phyloP scores from a whole-genome alignment of 2,797 vertebrate genomes.

The Gephyroberyx darwinii region DNA sequence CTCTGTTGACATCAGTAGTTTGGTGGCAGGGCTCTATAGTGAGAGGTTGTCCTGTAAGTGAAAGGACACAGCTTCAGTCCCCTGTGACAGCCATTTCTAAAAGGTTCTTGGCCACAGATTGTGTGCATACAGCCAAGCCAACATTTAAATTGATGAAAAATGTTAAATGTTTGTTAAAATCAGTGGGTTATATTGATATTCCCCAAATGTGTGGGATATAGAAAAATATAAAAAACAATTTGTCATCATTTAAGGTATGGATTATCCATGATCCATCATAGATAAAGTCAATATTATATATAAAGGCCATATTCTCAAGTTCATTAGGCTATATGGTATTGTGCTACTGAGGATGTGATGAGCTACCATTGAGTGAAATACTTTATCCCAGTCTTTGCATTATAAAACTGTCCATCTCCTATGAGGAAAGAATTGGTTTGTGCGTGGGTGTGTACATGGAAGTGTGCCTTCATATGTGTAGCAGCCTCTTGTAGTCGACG shows the following conservation, averaged over 20 bases:
- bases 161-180: no score
- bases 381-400: not conserved
- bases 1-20: not conserved
- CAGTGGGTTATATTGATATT: not conserved
- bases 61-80: not conserved
- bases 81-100: no score
- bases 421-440: not conserved
- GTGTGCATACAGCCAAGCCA: no score
- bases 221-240: no score
- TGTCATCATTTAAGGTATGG: no score
- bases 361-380: not conserved
- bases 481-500: slow-evolving; percentile 11
- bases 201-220: no score
- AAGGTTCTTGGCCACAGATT: no score
- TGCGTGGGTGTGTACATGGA: not conserved
- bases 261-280: no score
- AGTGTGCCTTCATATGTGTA: slow-evolving; percentile 6
- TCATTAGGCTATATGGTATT: no score
- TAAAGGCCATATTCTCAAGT: no score
- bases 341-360: not conserved
- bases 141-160: no score
- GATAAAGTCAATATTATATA: no score
- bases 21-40: not conserved
- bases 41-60: not conserved
- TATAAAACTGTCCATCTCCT: not conserved